These are phyloP conservation scores for Coracias cyanogaster DNA, from an alignment of 2,797 vertebrate species.

Conservation along the genomic window DNA sequence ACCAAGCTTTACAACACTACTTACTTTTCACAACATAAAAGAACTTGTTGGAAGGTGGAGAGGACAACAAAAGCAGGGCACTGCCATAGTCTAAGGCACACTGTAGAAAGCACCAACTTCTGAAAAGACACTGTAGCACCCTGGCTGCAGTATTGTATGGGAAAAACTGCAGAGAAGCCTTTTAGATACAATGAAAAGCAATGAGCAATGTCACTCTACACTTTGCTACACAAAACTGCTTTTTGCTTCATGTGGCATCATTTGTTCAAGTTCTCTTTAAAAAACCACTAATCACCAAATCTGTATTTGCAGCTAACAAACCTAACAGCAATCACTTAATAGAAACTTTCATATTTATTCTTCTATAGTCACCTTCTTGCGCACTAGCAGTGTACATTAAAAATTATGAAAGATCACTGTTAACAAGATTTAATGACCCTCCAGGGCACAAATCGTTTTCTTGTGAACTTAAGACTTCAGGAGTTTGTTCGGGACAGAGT, in stretches of 20 bases:
- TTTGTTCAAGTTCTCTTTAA: neutral
- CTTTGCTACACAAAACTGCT: neutral
- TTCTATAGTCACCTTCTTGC: neutral
- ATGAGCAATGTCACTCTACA: neutral
- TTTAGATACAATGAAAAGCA: neutral
- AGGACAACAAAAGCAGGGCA: neutral
- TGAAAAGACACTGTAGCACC: neutral
- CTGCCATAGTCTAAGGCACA: neutral
- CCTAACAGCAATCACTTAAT: neutral
- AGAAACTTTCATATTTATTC: neutral
- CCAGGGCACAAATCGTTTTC: neutral
- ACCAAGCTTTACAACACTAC: neutral
- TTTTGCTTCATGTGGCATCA: neutral
- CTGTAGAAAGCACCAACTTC: neutral
- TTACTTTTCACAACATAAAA: neutral
- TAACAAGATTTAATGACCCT: neutral
- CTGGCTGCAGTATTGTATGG: neutral
- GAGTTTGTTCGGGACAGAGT: neutral
- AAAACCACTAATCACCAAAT: neutral
- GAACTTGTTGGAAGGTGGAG: neutral
- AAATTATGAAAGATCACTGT: neutral
- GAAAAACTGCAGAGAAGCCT: neutral
- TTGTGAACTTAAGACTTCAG: neutral
- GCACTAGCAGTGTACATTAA: fast-evolving
- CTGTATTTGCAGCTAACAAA: neutral